Conservation (phyloP, 1,140 invertebrate species). For the Brachionus paranguensis region DNA sequence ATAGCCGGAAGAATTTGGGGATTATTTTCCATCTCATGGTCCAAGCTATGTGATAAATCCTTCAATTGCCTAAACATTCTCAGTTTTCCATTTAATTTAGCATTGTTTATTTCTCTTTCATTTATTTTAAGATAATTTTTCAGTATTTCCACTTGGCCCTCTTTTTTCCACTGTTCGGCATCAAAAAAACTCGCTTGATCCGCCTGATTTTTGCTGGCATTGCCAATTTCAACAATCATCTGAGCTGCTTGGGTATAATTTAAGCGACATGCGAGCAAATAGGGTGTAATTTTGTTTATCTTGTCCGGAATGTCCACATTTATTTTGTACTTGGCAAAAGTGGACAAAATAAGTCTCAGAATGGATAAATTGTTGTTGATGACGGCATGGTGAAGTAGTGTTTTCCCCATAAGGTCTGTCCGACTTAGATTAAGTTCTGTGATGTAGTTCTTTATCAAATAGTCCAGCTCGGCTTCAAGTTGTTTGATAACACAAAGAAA, state of each 20-base stretch:
- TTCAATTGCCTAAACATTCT: conserved; percentile 12
- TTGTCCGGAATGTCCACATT: conserved; percentile 29
- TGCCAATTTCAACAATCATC: not conserved
- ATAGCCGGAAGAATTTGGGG: conserved; percentile 9
- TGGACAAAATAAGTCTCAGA: not conserved
- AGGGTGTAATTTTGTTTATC: conserved; percentile 20
- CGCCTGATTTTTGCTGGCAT: conserved; percentile 21
- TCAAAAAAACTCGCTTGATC: conserved; percentile 1
- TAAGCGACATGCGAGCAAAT: conserved; percentile 35
- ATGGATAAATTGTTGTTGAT: conserved; percentile 16
- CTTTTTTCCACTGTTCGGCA: conserved; percentile 31
- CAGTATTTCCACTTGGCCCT: conserved; percentile 28
- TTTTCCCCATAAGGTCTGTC: not conserved
- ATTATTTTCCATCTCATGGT: conserved; percentile 14
- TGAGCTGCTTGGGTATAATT: conserved; percentile 22
- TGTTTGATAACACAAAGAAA: conserved; percentile 2
- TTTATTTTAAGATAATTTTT: conserved; percentile 27
- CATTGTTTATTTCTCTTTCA: conserved; percentile 19
- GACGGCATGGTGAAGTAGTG: conserved; percentile 25
- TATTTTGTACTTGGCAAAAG: conserved; percentile 23
- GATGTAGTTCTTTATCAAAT: not conserved
- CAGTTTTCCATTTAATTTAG: conserved; percentile 20
- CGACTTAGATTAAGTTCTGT: not conserved
- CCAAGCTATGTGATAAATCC: not conserved
- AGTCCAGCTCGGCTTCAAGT: not conserved